These are phyloP conservation scores for Hyppa rectilinea DNA, from an alignment of 2,888 invertebrate species.

Conservation along the genomic window DNA sequence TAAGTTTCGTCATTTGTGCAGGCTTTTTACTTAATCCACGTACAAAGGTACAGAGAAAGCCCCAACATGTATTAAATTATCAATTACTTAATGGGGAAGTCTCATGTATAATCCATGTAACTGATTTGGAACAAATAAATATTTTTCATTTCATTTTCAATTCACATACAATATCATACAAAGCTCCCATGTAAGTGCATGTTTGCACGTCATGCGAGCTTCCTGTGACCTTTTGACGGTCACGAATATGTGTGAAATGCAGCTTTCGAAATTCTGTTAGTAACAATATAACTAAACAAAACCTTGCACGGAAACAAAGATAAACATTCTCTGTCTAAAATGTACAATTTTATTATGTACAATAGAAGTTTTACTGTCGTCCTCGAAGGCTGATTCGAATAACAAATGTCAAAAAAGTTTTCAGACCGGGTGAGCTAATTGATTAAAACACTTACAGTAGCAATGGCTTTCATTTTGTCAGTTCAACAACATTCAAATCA, in stretches of 20 bases:
- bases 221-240: slow-evolving; percentile 38
- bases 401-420: background rate
- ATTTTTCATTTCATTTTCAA: too few species aligned
- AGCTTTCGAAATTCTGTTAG: slow-evolving; percentile 30
- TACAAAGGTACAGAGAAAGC: too few species aligned
- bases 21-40: background rate
- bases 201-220: slow-evolving; percentile 11
- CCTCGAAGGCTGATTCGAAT: background rate
- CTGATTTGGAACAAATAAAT: too few species aligned
- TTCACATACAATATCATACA: background rate
- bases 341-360: background rate
- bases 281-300: slow-evolving; percentile 1
- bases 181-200: background rate
- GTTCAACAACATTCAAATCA: too few species aligned
- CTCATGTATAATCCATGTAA: too few species aligned
- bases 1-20: background rate
- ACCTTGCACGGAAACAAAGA: background rate
- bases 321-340: background rate
- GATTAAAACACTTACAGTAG: too few species aligned
- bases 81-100: too few species aligned
- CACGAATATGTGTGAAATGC: slow-evolving; percentile 18
- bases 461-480: too few species aligned
- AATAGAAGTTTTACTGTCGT: background rate
- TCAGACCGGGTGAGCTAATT: too few species aligned
- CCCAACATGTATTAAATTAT: too few species aligned